Evolutionary conservation across 2,113 vertebrate genomes (phyloP).

Genomic region (Noctilio leporinus): DNA sequence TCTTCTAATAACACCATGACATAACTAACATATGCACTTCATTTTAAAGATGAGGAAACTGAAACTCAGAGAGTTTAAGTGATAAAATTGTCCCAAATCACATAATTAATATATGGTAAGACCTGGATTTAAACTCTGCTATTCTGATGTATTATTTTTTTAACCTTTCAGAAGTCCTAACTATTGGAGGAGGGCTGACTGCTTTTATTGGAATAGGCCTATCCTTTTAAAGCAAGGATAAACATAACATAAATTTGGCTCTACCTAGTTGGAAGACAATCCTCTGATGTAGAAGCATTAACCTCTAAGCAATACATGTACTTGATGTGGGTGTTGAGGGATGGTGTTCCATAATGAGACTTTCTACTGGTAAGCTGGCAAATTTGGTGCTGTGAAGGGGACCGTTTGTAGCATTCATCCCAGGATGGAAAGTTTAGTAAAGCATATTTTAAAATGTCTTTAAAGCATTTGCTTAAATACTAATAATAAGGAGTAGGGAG

Average conservation of each 20-base stretch:
- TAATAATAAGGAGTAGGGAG: not conserved
- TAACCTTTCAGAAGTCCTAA: not conserved
- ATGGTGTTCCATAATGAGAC: not conserved
- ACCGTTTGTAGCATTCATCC: not conserved
- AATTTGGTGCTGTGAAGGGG: not conserved
- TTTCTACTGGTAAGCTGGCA: not conserved
- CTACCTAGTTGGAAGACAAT: not conserved
- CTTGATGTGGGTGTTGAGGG: fast-evolving
- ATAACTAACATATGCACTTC: not conserved
- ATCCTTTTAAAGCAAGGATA: not conserved
- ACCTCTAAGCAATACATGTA: not conserved
- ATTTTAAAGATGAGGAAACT: not conserved
- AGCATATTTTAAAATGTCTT: not conserved
- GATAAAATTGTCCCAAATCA: not conserved
- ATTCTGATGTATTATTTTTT: not conserved
- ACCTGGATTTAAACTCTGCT: not conserved
- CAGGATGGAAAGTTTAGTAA: not conserved
- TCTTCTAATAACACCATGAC: not conserved
- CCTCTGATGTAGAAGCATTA: not conserved
- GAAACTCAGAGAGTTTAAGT: not conserved
- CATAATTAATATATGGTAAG: not conserved
- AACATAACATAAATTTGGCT: not conserved
- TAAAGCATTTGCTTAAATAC: not conserved
- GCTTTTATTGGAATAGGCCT: not conserved
- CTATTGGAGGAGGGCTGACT: not conserved